Evolutionary conservation across 2,797 vertebrate species (phyloP).

Genomic region (Poeciliopsis presidionis): DNA sequence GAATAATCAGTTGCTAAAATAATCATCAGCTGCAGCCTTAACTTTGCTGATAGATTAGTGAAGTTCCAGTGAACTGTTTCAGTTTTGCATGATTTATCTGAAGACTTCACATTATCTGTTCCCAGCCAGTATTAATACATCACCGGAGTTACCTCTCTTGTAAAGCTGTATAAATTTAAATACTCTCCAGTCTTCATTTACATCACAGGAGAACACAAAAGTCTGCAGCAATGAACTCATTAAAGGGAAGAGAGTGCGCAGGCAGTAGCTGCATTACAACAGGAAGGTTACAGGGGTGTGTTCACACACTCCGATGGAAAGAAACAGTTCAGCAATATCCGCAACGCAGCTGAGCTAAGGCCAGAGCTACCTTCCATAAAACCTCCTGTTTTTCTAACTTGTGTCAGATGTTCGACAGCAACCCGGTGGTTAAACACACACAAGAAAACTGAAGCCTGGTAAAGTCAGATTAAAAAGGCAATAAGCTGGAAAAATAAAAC

Average conservation of each 20-base stretch:
- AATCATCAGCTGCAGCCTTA: not conserved
- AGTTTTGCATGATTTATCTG: not conserved
- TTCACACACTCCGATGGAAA: not conserved
- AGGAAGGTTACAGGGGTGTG: not conserved
- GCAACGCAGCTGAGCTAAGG: not conserved
- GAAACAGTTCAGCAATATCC: not conserved
- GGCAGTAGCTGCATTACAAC: not conserved
- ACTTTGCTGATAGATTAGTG: not conserved
- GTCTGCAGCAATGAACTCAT: not conserved
- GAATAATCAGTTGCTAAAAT: too few species aligned
- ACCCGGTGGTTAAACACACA: not conserved
- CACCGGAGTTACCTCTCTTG: not conserved
- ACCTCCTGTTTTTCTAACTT: not conserved
- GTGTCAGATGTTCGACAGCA: not conserved
- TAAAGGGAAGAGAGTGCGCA: not conserved
- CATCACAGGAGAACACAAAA: not conserved
- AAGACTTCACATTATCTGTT: not conserved
- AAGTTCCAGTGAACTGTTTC: not conserved
- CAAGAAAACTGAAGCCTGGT: not conserved
- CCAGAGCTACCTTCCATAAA: not conserved
- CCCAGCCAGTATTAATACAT: not conserved
- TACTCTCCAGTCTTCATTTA: not conserved
- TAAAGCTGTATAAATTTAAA: not conserved
- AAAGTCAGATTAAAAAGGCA: not conserved
- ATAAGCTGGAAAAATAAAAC: not conserved